Evolutionary conservation across 2,113 vertebrate genomes (phyloP).

Genomic region (Erythrolamprus reginae): DNA sequence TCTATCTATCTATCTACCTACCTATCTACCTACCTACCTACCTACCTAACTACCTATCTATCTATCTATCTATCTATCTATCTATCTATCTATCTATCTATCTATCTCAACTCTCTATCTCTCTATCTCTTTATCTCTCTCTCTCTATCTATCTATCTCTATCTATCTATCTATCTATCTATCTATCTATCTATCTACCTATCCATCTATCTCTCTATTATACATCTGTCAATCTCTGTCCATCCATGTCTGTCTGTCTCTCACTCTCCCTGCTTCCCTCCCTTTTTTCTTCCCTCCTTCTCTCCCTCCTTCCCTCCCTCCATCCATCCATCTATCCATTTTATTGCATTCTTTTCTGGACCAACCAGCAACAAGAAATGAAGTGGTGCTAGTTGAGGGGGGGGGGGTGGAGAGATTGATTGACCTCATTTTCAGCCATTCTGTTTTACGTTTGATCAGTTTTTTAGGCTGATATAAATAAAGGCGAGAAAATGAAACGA

Average conservation of each 20-base stretch:
- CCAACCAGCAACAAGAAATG: not conserved
- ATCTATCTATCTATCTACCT: no score
- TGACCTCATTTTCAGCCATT: not conserved
- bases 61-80: not conserved
- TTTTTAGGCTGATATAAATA: not conserved
- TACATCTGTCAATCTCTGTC: no score
- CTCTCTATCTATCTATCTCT: not conserved
- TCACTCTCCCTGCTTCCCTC: not conserved
- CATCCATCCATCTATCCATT: not conserved
- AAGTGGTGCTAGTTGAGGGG: not conserved
- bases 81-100: not conserved
- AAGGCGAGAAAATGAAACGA: not conserved
- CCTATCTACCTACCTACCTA: no score
- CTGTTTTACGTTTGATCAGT: not conserved
- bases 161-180: not conserved
- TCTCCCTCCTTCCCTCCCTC: not conserved
- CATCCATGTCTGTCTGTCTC: no score
- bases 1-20: no score
- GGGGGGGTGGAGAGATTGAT: not conserved
- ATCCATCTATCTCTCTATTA: not conserved
- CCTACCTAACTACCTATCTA: no score
- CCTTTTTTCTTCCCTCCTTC: not conserved
- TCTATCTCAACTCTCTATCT: not conserved
- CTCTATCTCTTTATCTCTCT: not conserved
- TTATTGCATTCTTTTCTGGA: not conserved